Conservation (phyloP, 2,797 vertebrate genomes). For the Valencia hispanica region DNA sequence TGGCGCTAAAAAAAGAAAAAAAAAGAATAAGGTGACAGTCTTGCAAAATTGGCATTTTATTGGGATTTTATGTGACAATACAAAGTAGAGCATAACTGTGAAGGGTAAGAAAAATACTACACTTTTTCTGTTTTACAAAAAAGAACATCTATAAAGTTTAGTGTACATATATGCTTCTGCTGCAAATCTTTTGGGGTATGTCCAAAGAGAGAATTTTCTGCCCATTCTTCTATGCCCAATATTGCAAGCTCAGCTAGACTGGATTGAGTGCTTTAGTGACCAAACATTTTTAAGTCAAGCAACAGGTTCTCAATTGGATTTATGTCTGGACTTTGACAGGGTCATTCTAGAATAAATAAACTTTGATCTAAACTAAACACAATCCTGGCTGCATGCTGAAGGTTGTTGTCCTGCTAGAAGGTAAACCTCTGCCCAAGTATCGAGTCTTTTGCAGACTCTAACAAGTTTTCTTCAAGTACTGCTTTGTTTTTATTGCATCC, state of each 20-base stretch:
- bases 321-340: background rate
- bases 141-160: background rate
- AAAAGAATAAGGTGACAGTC: background rate
- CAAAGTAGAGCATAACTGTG: background rate
- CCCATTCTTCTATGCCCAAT: background rate
- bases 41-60: background rate
- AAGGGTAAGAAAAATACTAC: background rate
- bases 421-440: background rate
- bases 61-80: background rate
- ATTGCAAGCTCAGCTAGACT: background rate
- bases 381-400: background rate
- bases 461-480: background rate
- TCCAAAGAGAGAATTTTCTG: background rate
- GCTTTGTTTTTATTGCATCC: background rate
- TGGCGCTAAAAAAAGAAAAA: slow-evolving; percentile 83
- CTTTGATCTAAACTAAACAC: background rate
- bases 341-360: background rate
- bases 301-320: background rate
- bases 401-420: background rate
- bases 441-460: background rate
- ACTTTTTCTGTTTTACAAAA: background rate
- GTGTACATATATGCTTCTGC: background rate
- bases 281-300: background rate
- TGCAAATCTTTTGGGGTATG: background rate
- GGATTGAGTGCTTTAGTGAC: background rate